A percentile compares a stretch with the other conserved stretches of the same genome.
phyloP scores from a whole-genome alignment of 2,113 vertebrate genomes.

The Neodontobutis hainanensis region DNA sequence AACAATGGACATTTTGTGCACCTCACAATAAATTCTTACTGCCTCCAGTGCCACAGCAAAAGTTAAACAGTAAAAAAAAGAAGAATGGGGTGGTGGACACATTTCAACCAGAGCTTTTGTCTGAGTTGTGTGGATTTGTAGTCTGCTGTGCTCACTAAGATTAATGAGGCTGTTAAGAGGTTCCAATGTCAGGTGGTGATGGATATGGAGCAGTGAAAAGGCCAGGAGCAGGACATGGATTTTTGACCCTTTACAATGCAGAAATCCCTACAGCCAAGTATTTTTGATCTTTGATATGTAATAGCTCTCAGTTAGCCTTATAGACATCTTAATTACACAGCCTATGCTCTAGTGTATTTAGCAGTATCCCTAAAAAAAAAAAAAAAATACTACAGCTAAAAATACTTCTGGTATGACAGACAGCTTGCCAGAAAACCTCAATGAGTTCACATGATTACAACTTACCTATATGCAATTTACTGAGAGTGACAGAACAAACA shows the following conservation, averaged over 20 bases:
- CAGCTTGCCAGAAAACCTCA: slow-evolving; percentile 18
- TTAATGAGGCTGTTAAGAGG: slow-evolving; percentile 34
- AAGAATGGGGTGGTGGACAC: slow-evolving; percentile 51
- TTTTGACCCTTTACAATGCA: slow-evolving; percentile 4
- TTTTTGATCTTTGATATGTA: slow-evolving; percentile 2
- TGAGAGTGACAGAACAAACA: not conserved
- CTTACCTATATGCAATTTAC: slow-evolving; percentile 13
- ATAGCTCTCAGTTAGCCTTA: slow-evolving; percentile 12
- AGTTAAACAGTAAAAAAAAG: slow-evolving; percentile 48
- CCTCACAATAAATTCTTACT: slow-evolving; percentile 59
- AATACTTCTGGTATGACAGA: slow-evolving; percentile 62
- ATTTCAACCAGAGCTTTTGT: slow-evolving; percentile 66
- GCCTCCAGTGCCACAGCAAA: slow-evolving; percentile 41
- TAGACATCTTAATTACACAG: slow-evolving; percentile 50
- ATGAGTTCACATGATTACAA: slow-evolving; percentile 33
- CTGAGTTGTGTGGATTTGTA: slow-evolving; percentile 47
- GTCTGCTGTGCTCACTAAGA: slow-evolving; percentile 42
- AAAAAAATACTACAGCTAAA: slow-evolving; percentile 65
- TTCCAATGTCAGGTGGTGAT: slow-evolving; percentile 31
- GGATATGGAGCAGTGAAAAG: slow-evolving; percentile 33
- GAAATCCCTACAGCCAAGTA: slow-evolving; percentile 18
- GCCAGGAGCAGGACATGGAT: slow-evolving; percentile 7
- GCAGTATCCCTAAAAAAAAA: slow-evolving; percentile 63
- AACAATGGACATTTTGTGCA: slow-evolving; percentile 69
- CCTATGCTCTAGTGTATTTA: slow-evolving; percentile 46